phyloP scores from a whole-genome alignment of 2,797 vertebrate genomes.

The Cottoperca gobio region DNA sequence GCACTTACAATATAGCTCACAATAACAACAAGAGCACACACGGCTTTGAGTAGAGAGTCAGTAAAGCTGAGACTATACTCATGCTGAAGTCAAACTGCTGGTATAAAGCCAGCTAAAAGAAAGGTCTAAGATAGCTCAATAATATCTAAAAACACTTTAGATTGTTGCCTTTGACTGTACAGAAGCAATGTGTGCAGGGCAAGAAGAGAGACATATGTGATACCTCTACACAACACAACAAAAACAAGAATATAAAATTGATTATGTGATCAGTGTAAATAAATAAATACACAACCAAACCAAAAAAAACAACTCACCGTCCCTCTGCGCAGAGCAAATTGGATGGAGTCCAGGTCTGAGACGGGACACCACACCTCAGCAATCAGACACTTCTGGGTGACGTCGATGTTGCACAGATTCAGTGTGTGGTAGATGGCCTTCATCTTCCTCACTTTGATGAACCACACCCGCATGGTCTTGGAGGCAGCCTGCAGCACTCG shows the following conservation, averaged over 20 bases:
- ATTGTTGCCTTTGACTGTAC: not conserved
- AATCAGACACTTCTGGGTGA: conserved; percentile 98
- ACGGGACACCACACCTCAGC: conserved; percentile 98
- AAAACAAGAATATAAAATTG: not conserved
- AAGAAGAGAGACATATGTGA: not conserved
- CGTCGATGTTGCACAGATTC: conserved; percentile 98
- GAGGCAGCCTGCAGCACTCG: conserved; percentile 96
- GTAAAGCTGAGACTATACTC: not conserved
- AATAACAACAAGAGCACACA: conserved; percentile 9
- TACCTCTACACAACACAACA: too few relatives aligned
- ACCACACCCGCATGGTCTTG: conserved; percentile 97
- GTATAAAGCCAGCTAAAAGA: not conserved
- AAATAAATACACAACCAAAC: conserved; percentile 42
- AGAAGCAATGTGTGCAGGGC: not conserved
- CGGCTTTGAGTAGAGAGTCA: not conserved
- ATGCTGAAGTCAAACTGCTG: not conserved
- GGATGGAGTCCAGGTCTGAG: conserved; percentile 96
- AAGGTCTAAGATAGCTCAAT: not conserved
- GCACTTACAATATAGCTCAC: not conserved
- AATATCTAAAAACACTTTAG: not conserved
- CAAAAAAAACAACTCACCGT: conserved; percentile 92
- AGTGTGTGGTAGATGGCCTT: conserved; percentile 99
- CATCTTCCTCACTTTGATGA: conserved; percentile 99
- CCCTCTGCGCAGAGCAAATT: conserved; percentile 96
- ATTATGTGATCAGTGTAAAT: too few relatives aligned